phyloP scores from a whole-genome alignment of 2,113 vertebrate species.

The Lepisosteus osseus region DNA sequence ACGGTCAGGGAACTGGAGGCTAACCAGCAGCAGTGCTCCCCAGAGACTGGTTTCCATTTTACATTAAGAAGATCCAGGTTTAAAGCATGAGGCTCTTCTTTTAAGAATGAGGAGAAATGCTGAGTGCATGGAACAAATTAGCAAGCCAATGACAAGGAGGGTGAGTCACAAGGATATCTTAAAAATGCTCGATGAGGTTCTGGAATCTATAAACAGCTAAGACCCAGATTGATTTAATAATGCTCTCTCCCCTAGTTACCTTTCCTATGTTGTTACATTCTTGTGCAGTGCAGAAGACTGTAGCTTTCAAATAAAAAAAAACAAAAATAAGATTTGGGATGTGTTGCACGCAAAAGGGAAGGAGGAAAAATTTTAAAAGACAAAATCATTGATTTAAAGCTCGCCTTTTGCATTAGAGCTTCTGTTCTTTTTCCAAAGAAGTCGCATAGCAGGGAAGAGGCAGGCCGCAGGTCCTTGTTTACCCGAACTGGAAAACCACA shows the following conservation, averaged over 20 bases:
- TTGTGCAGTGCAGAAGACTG: too few species aligned
- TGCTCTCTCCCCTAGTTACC: too few species aligned
- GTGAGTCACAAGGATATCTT: too few species aligned
- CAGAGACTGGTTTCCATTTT: slow-evolving; percentile 23
- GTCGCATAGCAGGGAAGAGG: neutral
- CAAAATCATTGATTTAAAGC: neutral
- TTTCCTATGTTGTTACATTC: too few species aligned
- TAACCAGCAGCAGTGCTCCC: slow-evolving; percentile 8
- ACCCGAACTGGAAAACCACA: neutral
- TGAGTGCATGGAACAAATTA: slow-evolving; percentile 51
- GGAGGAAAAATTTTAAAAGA: too few species aligned
- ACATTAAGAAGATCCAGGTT: slow-evolving; percentile 37
- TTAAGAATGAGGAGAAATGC: slow-evolving; percentile 13
- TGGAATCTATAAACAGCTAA: too few species aligned
- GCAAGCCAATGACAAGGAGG: slow-evolving; percentile 18
- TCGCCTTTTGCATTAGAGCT: neutral
- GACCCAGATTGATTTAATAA: too few species aligned
- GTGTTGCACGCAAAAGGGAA: too few species aligned
- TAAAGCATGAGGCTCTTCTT: slow-evolving; percentile 22
- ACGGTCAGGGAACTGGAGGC: slow-evolving; percentile 28
- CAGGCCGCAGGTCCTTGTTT: neutral
- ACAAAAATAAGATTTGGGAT: too few species aligned
- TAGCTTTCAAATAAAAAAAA: too few species aligned
- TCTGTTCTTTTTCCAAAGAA: neutral
- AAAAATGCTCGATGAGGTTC: too few species aligned